A percentile compares a stretch with the other conserved stretches of the same genome.
These are phyloP conservation scores for Phaethornis superciliosus DNA, from an alignment of 2,113 vertebrate species.

Conservation along the genomic window DNA sequence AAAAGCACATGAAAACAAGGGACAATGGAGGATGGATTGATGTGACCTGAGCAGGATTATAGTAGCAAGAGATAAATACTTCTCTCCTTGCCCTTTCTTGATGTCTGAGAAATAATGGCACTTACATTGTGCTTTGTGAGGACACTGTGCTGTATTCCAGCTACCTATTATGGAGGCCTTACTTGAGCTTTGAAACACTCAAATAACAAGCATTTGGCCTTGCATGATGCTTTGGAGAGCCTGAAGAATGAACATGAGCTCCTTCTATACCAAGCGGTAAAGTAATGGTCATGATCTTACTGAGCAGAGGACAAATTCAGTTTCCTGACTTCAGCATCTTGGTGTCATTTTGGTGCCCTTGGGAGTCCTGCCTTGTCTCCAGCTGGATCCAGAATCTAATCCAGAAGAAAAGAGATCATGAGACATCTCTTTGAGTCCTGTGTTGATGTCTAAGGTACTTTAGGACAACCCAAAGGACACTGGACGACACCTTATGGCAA, in stretches of 20 bases:
- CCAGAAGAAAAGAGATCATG: not conserved
- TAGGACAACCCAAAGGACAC: not conserved
- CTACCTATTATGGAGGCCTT: not conserved
- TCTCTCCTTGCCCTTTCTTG: not conserved
- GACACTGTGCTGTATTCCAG: not conserved
- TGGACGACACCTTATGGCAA: not conserved
- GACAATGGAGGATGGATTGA: not conserved
- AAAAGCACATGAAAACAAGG: not conserved
- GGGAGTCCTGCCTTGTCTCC: not conserved
- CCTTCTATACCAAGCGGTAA: not conserved
- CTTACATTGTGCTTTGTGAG: not conserved
- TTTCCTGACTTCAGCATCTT: not conserved
- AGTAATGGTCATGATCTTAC: not conserved
- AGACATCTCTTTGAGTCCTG: not conserved
- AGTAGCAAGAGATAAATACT: not conserved
- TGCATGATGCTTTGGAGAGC: not conserved
- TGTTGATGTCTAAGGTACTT: not conserved
- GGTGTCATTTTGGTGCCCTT: not conserved
- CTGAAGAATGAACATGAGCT: not conserved
- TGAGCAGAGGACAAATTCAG: not conserved
- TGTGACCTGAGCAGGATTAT: not conserved
- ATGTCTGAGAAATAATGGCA: accelerated
- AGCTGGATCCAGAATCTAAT: not conserved
- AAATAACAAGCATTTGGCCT: not conserved
- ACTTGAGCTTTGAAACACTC: not conserved